These are phyloP conservation scores for Micrasema longulum DNA, from an alignment of 1,140 invertebrate genomes.

Conservation along the genomic window DNA sequence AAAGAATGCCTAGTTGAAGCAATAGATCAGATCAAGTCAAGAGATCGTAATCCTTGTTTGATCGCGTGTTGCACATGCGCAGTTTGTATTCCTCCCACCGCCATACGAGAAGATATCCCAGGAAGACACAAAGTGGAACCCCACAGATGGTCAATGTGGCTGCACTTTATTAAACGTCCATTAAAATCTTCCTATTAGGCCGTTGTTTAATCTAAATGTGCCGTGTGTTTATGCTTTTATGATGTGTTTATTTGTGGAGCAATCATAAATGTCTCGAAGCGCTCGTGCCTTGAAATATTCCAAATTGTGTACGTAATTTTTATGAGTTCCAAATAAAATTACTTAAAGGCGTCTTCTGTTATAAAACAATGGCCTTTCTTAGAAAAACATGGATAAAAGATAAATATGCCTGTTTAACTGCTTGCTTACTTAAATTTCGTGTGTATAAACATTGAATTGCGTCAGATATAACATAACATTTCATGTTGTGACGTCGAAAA, in stretches of 20 bases:
- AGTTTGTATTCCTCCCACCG: background rate
- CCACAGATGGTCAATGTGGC: conserved; percentile 42
- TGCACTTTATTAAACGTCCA: conserved; percentile 40
- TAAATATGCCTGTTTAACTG: conserved; percentile 28
- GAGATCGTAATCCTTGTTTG: background rate
- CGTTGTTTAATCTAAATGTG: conserved; percentile 40
- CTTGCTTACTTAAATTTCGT: conserved; percentile 15
- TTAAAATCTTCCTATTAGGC: conserved; percentile 47
- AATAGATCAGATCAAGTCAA: too few species aligned
- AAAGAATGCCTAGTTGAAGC: too few species aligned
- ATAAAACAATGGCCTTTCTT: conserved; percentile 30
- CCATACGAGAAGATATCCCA: too few species aligned
- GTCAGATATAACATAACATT: too few species aligned
- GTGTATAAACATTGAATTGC: too few species aligned
- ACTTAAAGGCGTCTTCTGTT: conserved; percentile 34
- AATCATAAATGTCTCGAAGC: conserved; percentile 42
- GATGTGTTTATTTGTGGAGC: conserved; percentile 44
- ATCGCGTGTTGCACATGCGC: conserved; percentile 46
- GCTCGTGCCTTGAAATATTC: conserved; percentile 30
- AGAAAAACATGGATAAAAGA: conserved; percentile 19
- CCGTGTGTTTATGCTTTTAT: conserved; percentile 45
- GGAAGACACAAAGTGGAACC: background rate
- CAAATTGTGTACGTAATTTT: conserved; percentile 32
- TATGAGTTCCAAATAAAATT: conserved; percentile 32
- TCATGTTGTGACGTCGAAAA: too few species aligned